Evolutionary conservation across 2,797 vertebrate genomes (phyloP), one percentile per base, ranked within the genome.

Genomic region (Gymnoscopelus braueri): DNA sequence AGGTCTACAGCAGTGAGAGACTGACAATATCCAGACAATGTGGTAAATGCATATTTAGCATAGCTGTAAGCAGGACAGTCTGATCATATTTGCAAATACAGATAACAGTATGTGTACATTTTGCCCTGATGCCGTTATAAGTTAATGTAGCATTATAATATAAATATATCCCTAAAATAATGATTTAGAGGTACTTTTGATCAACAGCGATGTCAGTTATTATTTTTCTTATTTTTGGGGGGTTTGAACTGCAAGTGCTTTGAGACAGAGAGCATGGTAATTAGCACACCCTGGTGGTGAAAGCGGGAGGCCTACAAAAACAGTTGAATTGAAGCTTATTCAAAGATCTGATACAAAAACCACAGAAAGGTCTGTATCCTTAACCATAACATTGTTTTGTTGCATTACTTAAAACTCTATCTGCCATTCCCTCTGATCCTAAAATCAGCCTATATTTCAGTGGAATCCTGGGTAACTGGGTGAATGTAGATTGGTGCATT

Each of bases 241-340:
- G n/a, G n/a, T 51, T 13, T 51, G 14, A 51, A 44, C 39, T 44
- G 39, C 39, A 44, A 44, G 39, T 44, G 39, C 39, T 12, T 2
- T 14, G 15, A 57, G 54, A 7, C 11, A 13, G 2, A 5, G 7
- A 60, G 10, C 7, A 56, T 49, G 44, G 68, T 44, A 62, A 79
- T 82, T 47, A 89, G 87, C 87, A 70, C 92, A 73, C 79, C 79
- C 91, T 91, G 78, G 89, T 93, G 92, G 89, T 0, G 11, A 80
- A 71, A 72, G 48, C 19, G 35, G 13, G 58, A 61, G 29, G 12
- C 19, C 67, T 72, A 81, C 78, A 81, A 80, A 77, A 75, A 88
- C 68, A 78, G 50, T 10, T 35, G 14, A 60, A 26, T 32, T 8
- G 35, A 39, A 39, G 35, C 35, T 39, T 5, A 3, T 47, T 12